Evolutionary conservation across 2,113 vertebrate species (phyloP), one percentile per base, ranked within the genome.

Genomic region (Gobius niger): DNA sequence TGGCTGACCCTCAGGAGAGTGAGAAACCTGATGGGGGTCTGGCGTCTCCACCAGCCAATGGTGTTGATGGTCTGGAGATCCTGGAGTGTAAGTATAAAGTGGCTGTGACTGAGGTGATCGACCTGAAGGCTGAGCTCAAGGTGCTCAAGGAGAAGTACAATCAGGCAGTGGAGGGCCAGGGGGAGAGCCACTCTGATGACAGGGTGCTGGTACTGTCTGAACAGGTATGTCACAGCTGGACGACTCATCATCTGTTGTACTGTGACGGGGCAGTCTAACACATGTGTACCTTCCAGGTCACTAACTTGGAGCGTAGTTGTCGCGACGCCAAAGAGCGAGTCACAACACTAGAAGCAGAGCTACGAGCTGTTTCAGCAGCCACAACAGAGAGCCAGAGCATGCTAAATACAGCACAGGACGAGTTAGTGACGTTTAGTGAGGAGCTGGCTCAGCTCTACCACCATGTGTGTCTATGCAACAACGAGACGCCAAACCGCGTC

Each of bases 391-490:
- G 94, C 82, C 97, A 97, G 53, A 91, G 91, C 63, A 95, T 95
- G 83, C 94, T 99, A 77, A 98, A 96, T 42, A 82, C 93, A 0
- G 97, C 97, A 44, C 98, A 99, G 86, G 98, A 99, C 0, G 97
- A 99, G 88, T 83, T 99, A 86, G 97, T 98, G 47, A 98, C 96
- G 0, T 98, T 99, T 65, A 99, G 98, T 0, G 98, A 99, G 86
- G 98, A 99, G 53, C 88, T 99, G 57, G 98, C 98, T 0, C 97
- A 99, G 93, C 96, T 99, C 12, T 99, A 99, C 84, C 97, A 99
- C 85, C 98, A 99, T 0, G 97, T 99, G 44, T 98, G 97, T 88
- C 88, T 99, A 73, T 99, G 98, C 91, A 99, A 99, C 84, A 99
- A 99, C 0, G 96, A 99, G 90, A 99, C 96, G 0, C 98, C 97